phyloP scores from a whole-genome alignment of 2,888 invertebrate genomes.

The Tipula unca region DNA sequence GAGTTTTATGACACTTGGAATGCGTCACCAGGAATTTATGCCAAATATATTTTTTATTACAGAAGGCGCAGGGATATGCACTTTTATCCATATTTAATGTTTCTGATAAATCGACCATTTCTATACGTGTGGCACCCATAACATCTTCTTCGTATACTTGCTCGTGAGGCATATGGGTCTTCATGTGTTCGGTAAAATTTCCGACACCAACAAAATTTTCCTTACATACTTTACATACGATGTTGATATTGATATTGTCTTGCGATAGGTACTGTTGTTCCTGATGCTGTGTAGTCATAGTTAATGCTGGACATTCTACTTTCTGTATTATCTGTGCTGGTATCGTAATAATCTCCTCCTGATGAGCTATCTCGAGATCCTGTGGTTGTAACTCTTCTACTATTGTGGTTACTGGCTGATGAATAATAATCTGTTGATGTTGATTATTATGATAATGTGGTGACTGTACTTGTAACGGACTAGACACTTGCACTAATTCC shows the following conservation, averaged over 20 bases:
- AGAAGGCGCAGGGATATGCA: not conserved
- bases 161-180: not conserved
- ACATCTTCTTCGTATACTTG: not conserved
- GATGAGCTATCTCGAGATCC: not conserved
- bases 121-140: not conserved
- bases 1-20: conserved; percentile 1
- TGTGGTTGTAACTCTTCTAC: not conserved
- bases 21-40: not conserved
- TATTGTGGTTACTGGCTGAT: not conserved
- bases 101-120: conserved; percentile 14
- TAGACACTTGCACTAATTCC: not conserved
- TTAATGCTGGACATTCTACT: not conserved
- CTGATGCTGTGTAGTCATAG: not conserved
- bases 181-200: conserved; percentile 2
- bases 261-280: not conserved
- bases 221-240: conserved; percentile 9
- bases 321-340: not conserved
- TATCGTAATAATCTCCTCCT: not conserved
- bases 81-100: not conserved
- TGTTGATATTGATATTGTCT: not conserved
- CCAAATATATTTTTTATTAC: conserved; percentile 16
- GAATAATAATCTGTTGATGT: not conserved
- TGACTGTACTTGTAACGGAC: not conserved
- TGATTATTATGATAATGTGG: not conserved
- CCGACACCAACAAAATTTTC: conserved; percentile 14